Percentiles rank a stretch among this genome's conserved stretches.
Conservation (phyloP, 2,888 invertebrate genomes). For the Phytoseiulus persimilis region DNA sequence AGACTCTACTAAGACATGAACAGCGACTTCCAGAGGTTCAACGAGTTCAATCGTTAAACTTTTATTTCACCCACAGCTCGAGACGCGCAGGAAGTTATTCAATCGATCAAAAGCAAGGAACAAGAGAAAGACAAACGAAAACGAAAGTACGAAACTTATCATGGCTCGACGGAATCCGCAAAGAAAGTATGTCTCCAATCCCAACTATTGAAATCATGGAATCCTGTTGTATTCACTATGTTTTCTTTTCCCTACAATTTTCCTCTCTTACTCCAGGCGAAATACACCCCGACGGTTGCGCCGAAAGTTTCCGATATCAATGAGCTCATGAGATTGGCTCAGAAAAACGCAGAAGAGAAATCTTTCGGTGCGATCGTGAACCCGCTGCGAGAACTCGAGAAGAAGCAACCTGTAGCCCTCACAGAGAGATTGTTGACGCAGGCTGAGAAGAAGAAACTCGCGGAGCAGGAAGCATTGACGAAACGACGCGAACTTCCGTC, state of each 20-base stretch:
- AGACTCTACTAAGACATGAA: too few species aligned
- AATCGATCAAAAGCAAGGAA: slow-evolving; percentile 10
- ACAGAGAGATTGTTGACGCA: slow-evolving; percentile 69
- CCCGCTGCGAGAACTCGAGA: neutral
- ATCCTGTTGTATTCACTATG: neutral
- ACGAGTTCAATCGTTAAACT: neutral
- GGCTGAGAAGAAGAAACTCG: slow-evolving; percentile 66
- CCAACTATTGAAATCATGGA: neutral
- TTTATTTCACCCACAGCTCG: neutral
- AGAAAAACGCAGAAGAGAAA: slow-evolving; percentile 9
- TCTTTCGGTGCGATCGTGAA: slow-evolving; percentile 12
- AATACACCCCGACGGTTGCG: neutral
- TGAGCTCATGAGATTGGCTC: slow-evolving; percentile 18
- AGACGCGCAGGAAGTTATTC: neutral
- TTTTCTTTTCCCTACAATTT: neutral
- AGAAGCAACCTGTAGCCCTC: slow-evolving; percentile 48
- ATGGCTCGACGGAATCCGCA: neutral
- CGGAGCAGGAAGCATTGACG: slow-evolving; percentile 51
- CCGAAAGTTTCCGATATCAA: neutral
- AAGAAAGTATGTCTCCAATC: neutral
- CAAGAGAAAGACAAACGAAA: slow-evolving; percentile 13
- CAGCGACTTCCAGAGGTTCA: too few species aligned
- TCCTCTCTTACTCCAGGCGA: neutral
- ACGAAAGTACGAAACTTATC: slow-evolving; percentile 16
- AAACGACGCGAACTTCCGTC: neutral